Evolutionary conservation across 30 jellyfish, hydroid and myxozoan genomes (phyloP), one percentile per base, ranked within the genome.

Genomic region (Aurelia sp.): DNA sequence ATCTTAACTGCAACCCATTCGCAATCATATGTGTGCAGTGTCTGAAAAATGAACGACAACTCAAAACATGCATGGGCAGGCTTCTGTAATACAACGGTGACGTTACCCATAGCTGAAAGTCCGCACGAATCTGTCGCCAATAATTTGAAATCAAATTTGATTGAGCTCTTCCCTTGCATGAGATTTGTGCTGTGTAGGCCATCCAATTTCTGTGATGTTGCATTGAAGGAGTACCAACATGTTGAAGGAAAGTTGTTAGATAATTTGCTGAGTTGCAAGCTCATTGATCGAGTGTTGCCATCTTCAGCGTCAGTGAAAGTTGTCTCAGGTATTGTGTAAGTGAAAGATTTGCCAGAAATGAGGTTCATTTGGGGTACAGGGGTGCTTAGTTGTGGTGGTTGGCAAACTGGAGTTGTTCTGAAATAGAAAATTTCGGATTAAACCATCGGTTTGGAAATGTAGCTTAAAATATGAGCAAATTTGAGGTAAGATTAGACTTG

Each of bases 261-360:
- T 19, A 65, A 21, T 19, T 62, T 21, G 40, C 40, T 44, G 60
- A 81, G 35, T 16, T 30, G 55, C 69, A 81, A 57, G 31, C 51
- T 51, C 37, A 81, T 22, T 12, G 60, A 78, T 59, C 87, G 93
- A 35, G 93, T 84, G 68, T 73, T 66, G 53, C 96, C 96, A 62
- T 79, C 96, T 86, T 86, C 79, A n/a, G 81, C 68, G 33, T 74
- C 82, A 64, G 67, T 33, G 61, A 86, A 86, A 9, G 84, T 64
- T 27, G 30, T 11, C 1, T 51, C 82, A 6, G 96, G 96, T 47
- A 86, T 86, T 20, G 21, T 35, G 58, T 21, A 86, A 6, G 67
- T 18, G 62, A 74, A 33, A 0, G 67, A 23, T 22, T 51, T 66
- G 67, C 96, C 96, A 76, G 89, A 84, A 51, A 57, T 52, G 41